phyloP scores from a whole-genome alignment of 2,113 vertebrate species.

The Marmota flaviventris region DNA sequence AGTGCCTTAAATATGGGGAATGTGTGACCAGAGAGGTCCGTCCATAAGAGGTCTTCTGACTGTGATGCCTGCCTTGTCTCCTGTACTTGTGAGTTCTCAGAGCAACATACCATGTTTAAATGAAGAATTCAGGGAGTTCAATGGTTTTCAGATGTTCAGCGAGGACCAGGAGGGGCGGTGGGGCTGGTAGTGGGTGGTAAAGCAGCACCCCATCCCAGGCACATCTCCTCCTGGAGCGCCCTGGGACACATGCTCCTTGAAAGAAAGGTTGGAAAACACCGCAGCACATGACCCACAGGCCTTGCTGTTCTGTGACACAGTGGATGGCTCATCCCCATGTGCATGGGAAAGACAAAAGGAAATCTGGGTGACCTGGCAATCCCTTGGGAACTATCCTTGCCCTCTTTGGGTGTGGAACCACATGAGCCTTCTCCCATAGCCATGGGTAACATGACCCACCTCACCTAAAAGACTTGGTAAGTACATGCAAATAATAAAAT shows the following conservation, averaged over 20 bases:
- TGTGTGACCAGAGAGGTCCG: too few species aligned
- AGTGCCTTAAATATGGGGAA: too few species aligned
- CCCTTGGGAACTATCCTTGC: rapidly evolving
- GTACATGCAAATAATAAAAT: background rate
- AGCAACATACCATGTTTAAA: background rate
- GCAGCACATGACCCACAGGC: background rate
- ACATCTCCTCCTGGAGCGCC: rapidly evolving
- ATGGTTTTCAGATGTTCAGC: background rate
- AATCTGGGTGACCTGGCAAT: background rate
- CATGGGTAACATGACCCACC: rapidly evolving
- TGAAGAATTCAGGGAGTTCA: background rate
- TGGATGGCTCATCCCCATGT: rapidly evolving
- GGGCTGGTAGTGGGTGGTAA: too few species aligned
- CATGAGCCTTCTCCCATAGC: rapidly evolving
- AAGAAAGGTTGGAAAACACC: background rate
- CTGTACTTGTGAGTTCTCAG: background rate
- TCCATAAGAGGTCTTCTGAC: too few species aligned
- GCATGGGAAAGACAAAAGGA: background rate
- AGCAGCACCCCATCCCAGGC: rapidly evolving
- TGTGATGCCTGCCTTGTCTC: too few species aligned
- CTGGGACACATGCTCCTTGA: too few species aligned
- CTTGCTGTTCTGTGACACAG: too few species aligned
- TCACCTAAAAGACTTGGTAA: rapidly evolving
- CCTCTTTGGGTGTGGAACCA: background rate
- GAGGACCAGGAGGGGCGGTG: rapidly evolving